Evolutionary conservation across 2,888 invertebrate species (phyloP).

Genomic region (Hirtodrosophila duncani): DNA sequence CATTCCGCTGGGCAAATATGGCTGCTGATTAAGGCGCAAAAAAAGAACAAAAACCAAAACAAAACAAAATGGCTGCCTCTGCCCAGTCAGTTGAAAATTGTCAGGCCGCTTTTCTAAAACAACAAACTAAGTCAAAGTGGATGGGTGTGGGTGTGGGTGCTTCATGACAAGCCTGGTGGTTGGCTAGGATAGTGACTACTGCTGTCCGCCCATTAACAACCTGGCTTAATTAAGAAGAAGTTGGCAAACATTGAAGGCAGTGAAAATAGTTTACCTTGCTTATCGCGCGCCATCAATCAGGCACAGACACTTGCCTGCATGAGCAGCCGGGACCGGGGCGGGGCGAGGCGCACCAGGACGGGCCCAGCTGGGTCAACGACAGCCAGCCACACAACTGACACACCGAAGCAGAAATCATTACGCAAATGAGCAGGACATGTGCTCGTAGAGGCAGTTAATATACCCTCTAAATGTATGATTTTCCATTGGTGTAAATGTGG

Average conservation of each 20-base stretch:
- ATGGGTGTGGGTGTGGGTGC: too few relatives aligned
- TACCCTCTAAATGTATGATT: too few relatives aligned
- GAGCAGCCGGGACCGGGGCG: too few relatives aligned
- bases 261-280: constrained; percentile 68
- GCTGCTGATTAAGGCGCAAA: constrained; percentile 47
- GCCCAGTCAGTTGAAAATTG: constrained; percentile 25
- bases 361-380: constrained; percentile 55
- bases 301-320: constrained; percentile 41
- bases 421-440: constrained; percentile 11
- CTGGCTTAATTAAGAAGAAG: constrained; percentile 70
- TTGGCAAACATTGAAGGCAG: constrained; percentile 54
- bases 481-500: too few relatives aligned
- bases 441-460: not conserved
- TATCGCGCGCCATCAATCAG: constrained; percentile 61
- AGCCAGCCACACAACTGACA: constrained; percentile 41
- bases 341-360: too few relatives aligned
- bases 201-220: constrained; percentile 41
- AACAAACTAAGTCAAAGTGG: constrained; percentile 35
- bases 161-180: too few relatives aligned
- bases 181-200: constrained; percentile 2
- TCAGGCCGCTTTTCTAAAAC: constrained; percentile 54
- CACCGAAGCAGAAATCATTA: constrained; percentile 31
- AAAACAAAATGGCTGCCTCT: constrained; percentile 48
- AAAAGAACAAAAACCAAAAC: too few relatives aligned
- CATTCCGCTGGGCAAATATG: constrained; percentile 31